Percentiles rank a stretch among this genome's conserved stretches.
Conservation (phyloP, 2,113 vertebrate genomes). For the Ophthalmolycus amberensis region DNA sequence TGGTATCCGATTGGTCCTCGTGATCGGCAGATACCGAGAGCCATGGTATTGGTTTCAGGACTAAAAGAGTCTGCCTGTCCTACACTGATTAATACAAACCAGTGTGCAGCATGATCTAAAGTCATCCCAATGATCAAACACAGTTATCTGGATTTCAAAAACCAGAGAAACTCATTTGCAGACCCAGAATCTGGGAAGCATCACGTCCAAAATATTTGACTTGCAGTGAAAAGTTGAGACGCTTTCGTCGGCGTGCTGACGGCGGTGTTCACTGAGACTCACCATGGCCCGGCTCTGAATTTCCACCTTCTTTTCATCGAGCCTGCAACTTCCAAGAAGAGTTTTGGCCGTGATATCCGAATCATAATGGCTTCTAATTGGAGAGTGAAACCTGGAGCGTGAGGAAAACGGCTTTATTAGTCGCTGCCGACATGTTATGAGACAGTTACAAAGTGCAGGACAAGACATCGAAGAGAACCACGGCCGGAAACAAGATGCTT, state of each 20-base stretch:
- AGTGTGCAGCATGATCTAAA: slow-evolving; percentile 11
- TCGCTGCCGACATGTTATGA: slow-evolving; percentile 11
- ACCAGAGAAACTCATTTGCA: slow-evolving; percentile 31
- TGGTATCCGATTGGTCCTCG: background rate
- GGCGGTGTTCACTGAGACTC: slow-evolving; percentile 34
- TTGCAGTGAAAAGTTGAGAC: slow-evolving; percentile 38
- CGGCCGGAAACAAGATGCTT: background rate
- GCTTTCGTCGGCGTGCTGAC: slow-evolving; percentile 46
- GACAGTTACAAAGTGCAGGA: slow-evolving; percentile 46
- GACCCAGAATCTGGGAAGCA: slow-evolving; percentile 60
- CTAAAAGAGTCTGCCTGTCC: background rate
- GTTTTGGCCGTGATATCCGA: slow-evolving; percentile 31
- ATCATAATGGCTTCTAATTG: slow-evolving; percentile 53
- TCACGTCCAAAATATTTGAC: slow-evolving; percentile 48
- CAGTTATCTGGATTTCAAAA: slow-evolving; percentile 42
- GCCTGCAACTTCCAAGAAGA: slow-evolving; percentile 21
- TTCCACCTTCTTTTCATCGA: slow-evolving; percentile 21
- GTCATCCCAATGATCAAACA: slow-evolving; percentile 30
- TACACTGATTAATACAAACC: slow-evolving; percentile 22
- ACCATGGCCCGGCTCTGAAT: slow-evolving; percentile 19
- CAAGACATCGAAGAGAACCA: slow-evolving; percentile 1
- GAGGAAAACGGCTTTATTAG: slow-evolving; percentile 31
- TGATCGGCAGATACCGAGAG: background rate
- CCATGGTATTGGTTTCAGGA: background rate
- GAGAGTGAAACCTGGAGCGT: slow-evolving; percentile 29